Evolutionary conservation across 2,888 invertebrate species (phyloP).

Genomic region (Thecophora atra): DNA sequence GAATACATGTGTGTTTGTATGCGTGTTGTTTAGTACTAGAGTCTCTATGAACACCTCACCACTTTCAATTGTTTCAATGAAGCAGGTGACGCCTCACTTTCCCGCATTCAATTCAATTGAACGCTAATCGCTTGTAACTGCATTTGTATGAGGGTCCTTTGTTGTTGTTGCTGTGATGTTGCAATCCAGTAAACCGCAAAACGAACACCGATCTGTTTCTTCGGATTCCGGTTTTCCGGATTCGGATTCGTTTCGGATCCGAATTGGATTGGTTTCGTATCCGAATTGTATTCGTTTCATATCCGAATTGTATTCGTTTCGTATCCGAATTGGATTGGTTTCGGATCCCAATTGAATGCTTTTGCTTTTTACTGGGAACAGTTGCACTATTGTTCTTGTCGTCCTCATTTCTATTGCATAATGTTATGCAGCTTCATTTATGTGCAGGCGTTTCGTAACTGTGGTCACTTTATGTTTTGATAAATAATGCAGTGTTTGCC

Average conservation of each 20-base stretch:
- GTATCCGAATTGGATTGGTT: too few relatives aligned
- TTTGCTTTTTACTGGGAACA: too few relatives aligned
- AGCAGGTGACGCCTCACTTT: neutral
- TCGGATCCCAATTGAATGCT: too few relatives aligned
- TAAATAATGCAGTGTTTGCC: neutral
- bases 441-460: conserved; percentile 10
- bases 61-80: neutral
- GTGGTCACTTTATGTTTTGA: conserved; percentile 5
- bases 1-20: neutral
- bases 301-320: too few relatives aligned
- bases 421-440: conserved; percentile 16
- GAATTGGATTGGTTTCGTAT: too few relatives aligned
- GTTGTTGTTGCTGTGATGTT: neutral
- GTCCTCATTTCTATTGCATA: conserved; percentile 16
- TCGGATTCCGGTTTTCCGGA: too few relatives aligned
- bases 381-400: neutral
- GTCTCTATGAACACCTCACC: conserved; percentile 30
- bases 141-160: conserved; percentile 19
- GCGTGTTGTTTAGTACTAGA: conserved; percentile 18
- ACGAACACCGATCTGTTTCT: too few relatives aligned
- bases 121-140: conserved; percentile 37
- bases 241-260: too few relatives aligned
- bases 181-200: too few relatives aligned
- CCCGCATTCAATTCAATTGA: conserved; percentile 28
- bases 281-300: too few relatives aligned